phyloP scores from a whole-genome alignment of 2,888 invertebrate genomes.

The Andrena bicolor region DNA sequence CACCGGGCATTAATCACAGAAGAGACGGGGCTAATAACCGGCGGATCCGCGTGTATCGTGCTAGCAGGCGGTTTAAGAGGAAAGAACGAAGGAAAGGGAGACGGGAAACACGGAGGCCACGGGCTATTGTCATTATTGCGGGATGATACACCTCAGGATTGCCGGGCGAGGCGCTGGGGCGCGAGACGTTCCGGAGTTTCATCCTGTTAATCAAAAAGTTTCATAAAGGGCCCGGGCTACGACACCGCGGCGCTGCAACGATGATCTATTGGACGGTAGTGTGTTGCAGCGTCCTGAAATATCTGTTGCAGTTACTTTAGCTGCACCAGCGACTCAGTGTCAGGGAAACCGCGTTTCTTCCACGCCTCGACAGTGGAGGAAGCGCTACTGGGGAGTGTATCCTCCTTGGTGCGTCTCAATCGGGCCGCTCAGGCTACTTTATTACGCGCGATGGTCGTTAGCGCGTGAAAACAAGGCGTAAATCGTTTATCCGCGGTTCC shows the following conservation, averaged over 20 bases:
- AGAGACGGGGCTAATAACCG: slow-evolving; percentile 78
- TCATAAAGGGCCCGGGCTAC: slow-evolving; percentile 62
- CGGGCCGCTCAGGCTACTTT: slow-evolving; percentile 12
- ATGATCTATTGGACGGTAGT: slow-evolving; percentile 59
- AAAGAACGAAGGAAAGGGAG: background rate
- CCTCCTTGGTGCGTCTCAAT: background rate
- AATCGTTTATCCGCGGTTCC: slow-evolving; percentile 30
- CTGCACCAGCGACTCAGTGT: background rate
- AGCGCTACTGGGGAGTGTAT: background rate
- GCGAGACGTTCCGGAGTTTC: slow-evolving; percentile 48
- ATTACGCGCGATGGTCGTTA: slow-evolving; percentile 17
- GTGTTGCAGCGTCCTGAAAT: slow-evolving; percentile 18
- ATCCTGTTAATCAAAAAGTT: slow-evolving; percentile 74
- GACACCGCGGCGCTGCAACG: slow-evolving; percentile 45
- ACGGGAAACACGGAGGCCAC: slow-evolving; percentile 9
- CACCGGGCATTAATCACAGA: slow-evolving; percentile 78
- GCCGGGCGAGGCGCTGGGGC: slow-evolving; percentile 41
- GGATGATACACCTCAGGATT: slow-evolving; percentile 57
- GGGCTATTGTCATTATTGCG: slow-evolving; percentile 55
- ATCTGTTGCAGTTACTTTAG: slow-evolving; percentile 13
- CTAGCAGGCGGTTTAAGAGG: slow-evolving; percentile 1
- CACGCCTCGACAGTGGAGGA: background rate
- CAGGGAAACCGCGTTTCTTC: background rate
- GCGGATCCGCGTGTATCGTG: slow-evolving; percentile 49
- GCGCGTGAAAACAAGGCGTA: slow-evolving; percentile 18